phyloP scores from a whole-genome alignment of 2,113 vertebrate species.

The Nothocercus nigrocapillus region DNA sequence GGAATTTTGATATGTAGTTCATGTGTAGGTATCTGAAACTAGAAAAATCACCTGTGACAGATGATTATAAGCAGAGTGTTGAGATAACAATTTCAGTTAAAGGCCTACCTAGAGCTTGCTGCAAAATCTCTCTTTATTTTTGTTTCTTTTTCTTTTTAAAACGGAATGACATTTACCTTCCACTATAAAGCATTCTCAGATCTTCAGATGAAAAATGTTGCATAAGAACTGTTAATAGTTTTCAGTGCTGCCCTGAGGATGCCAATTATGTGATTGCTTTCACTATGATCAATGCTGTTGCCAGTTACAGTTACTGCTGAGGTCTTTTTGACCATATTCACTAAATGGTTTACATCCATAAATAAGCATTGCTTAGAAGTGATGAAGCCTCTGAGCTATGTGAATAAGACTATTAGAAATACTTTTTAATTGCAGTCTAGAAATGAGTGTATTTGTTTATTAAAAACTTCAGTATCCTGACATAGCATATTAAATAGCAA shows the following conservation, averaged over 20 bases:
- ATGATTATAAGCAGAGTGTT: not conserved
- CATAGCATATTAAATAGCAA: not conserved
- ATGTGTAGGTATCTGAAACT: not conserved
- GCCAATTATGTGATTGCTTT: not conserved
- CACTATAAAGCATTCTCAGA: not conserved
- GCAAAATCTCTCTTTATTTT: not conserved
- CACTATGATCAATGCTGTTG: not conserved
- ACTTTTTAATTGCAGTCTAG: not conserved
- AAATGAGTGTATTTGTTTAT: not conserved
- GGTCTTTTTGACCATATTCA: not conserved
- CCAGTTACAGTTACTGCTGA: not conserved
- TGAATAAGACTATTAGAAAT: not conserved
- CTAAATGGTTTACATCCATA: not conserved
- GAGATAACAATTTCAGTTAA: not conserved
- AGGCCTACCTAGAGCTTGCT: not conserved
- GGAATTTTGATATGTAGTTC: not conserved
- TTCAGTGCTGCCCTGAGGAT: not conserved
- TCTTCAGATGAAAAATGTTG: not conserved
- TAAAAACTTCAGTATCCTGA: not conserved
- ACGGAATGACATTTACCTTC: not conserved
- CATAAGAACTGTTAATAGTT: not conserved
- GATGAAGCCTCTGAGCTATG: not conserved
- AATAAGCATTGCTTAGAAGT: not conserved
- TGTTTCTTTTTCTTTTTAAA: not conserved
- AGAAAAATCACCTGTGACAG: not conserved